A percentile compares a stretch with the other conserved stretches of the same genome.
Evolutionary conservation across 2,113 vertebrate species (phyloP).

Genomic region (Trichechus manatus): DNA sequence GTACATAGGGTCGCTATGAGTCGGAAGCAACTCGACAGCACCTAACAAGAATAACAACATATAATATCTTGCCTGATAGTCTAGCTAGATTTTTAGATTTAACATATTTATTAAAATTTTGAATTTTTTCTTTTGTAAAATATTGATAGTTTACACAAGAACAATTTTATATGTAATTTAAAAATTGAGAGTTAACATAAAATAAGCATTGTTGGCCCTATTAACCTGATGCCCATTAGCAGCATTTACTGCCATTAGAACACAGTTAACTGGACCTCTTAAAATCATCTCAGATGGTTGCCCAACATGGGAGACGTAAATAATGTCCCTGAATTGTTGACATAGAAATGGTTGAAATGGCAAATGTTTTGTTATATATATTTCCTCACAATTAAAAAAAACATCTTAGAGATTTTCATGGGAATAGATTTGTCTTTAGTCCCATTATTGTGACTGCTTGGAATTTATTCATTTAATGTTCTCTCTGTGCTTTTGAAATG

Average conservation of each 20-base stretch:
- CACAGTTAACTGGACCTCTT: constrained; percentile 12
- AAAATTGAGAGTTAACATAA: constrained; percentile 79
- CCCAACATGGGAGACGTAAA: no score
- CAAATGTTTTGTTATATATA: no score
- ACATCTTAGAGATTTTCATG: not conserved
- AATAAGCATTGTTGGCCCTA: constrained; percentile 46
- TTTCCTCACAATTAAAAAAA: no score
- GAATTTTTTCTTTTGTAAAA: constrained; percentile 75
- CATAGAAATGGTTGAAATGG: no score
- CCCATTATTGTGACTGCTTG: constrained; percentile 34
- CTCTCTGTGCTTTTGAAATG: constrained; percentile 72
- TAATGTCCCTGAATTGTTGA: no score
- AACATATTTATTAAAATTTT: constrained; percentile 83
- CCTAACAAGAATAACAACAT: no score
- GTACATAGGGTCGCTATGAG: no score
- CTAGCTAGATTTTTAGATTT: constrained; percentile 77
- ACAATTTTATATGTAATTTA: constrained; percentile 45
- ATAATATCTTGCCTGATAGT: constrained; percentile 40
- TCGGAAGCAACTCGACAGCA: no score
- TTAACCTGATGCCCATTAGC: constrained; percentile 58
- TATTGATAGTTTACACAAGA: constrained; percentile 71
- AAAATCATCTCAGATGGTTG: constrained; percentile 20
- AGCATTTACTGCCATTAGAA: not conserved
- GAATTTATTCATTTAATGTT: constrained; percentile 32
- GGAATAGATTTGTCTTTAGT: constrained; percentile 9